Evolutionary conservation across 2,888 invertebrate species (phyloP), one percentile per base, ranked within the genome.

Genomic region (Pseudanteris insignis): DNA sequence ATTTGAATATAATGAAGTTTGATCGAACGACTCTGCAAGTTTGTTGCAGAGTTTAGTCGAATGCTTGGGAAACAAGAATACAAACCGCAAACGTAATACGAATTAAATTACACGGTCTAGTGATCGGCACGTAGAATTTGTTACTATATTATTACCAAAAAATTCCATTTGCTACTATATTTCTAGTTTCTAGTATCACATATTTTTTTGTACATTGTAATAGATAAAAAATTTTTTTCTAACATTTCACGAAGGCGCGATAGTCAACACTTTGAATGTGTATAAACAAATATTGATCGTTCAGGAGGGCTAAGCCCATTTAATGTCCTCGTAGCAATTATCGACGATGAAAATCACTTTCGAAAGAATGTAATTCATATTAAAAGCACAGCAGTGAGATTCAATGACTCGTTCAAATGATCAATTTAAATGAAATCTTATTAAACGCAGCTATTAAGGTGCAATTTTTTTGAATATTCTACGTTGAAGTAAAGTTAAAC

Each of bases 1-100:
- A 77, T 77, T 72, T 69, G 70, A 70, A 69, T 73, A 72, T 76
- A 77, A 77, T 77, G 77, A 74, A 75, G 72, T 73, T 74, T 71
- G 75, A 77, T 76, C 75, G 75, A 76, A 75, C 75, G 75, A 75
- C 75, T 75, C 68, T 70, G 70, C 71, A 70, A 71, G 71, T 74
- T 73, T 72, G 74, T 73, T 74, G 70, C 71, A 50, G 69, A 72
- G 69, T 71, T 72, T 63, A 68, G 70, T 67, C 69, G 73, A 68
- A 71, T 72, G 69, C 70, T 69, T 69, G 69, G 70, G 70, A 74
- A 74, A 74, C 72, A 73, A 72, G 70, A 70, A 71, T 72, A 70
- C 66, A 67, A 58, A 53, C 65, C 65, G 60, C 66, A 64, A 60
- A 63, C 61, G 70, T 70, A 73, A 73, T 72, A 65, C 69, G 69